These are phyloP conservation scores for Macheiramphus alcinus DNA, from an alignment of 2,113 vertebrate genomes.

Conservation along the genomic window DNA sequence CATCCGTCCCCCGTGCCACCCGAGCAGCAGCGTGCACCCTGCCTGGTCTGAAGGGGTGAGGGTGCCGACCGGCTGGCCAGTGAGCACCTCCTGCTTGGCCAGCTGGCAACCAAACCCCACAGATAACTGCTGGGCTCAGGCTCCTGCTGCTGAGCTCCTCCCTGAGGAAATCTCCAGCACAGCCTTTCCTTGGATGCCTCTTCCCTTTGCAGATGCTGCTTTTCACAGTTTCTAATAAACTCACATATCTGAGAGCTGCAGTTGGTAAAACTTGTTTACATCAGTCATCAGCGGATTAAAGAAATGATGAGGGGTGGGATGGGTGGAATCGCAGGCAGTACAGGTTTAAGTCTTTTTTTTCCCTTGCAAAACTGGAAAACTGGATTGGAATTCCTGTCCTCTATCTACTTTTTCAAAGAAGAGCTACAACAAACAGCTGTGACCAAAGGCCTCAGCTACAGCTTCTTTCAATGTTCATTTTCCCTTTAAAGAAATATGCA, in stretches of 20 bases:
- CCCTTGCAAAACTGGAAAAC: neutral
- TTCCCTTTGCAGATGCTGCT: constrained; percentile 10
- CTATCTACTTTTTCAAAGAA: neutral
- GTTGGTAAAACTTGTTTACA: neutral
- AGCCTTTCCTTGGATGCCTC: neutral
- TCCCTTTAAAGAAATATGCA: neutral
- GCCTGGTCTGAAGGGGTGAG: neutral
- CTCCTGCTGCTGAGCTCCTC: constrained; percentile 21
- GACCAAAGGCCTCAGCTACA: neutral
- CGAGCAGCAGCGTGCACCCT: accelerated
- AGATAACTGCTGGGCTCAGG: neutral
- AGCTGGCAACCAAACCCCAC: neutral
- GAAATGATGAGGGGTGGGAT: neutral
- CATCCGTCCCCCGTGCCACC: accelerated
- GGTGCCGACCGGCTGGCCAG: neutral
- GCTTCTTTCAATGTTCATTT: neutral
- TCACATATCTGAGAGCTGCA: neutral
- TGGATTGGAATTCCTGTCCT: neutral
- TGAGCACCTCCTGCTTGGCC: neutral
- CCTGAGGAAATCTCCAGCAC: neutral
- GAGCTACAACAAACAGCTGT: neutral
- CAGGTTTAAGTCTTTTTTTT: neutral
- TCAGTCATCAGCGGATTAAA: neutral
- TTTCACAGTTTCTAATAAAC: neutral
- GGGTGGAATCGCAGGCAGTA: neutral